phyloP scores from a whole-genome alignment of 2,888 invertebrate species.

The Labia minor region DNA sequence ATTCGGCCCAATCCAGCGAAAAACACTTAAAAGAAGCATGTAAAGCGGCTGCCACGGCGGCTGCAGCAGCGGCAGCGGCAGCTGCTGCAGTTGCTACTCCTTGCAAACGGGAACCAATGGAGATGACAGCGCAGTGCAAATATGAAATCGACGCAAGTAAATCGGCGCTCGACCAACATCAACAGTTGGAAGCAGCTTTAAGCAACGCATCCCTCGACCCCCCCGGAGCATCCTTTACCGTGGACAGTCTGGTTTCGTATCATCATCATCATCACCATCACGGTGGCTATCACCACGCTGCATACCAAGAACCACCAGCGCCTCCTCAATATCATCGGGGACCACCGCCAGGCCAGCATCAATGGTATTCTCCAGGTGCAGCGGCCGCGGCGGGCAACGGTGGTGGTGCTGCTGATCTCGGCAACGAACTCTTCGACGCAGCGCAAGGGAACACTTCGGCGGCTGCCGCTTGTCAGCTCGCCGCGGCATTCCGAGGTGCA shows the following conservation, averaged over 20 bases:
- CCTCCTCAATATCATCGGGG: constrained; percentile 46
- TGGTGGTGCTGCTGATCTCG: not conserved
- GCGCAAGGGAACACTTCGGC: not conserved
- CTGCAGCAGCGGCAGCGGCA: constrained; percentile 29
- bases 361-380: not conserved
- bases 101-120: not conserved
- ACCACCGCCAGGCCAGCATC: constrained; percentile 40
- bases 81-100: constrained; percentile 28
- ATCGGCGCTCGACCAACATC: constrained; percentile 33
- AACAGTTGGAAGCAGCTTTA: constrained; percentile 22
- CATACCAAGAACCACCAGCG: constrained; percentile 32
- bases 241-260: constrained; percentile 52
- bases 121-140: not conserved
- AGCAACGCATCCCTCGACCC: constrained; percentile 24
- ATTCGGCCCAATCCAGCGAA: constrained; percentile 42
- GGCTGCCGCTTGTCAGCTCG: not conserved
- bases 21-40: constrained; percentile 25
- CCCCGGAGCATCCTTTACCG: constrained; percentile 44
- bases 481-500: not conserved
- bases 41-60: constrained; percentile 20
- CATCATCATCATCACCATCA: constrained; percentile 44
- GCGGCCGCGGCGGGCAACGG: not conserved
- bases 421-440: not conserved
- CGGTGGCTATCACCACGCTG: constrained; percentile 28
- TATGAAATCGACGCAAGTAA: constrained; percentile 25